Percentiles rank a stretch among this genome's conserved stretches.
phyloP scores from a whole-genome alignment of 2,888 invertebrate genomes.

The Nemotelus pantherinus region DNA sequence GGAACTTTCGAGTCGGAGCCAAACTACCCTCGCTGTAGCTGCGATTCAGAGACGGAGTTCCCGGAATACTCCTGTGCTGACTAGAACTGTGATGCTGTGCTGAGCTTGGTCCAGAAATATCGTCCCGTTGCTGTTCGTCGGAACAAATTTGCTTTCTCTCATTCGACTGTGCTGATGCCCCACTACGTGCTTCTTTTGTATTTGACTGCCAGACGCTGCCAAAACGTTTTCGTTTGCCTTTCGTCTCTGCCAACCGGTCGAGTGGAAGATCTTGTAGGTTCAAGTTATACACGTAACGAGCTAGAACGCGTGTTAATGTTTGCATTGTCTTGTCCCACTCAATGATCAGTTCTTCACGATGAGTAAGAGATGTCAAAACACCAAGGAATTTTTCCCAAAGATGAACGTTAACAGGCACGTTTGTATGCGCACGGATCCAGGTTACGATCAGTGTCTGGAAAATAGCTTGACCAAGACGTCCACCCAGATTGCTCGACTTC shows the following conservation, averaged over 20 bases:
- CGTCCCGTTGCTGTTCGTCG: constrained; percentile 54
- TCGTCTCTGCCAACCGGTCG: constrained; percentile 81
- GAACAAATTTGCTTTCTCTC: constrained; percentile 52
- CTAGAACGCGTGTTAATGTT: constrained; percentile 92
- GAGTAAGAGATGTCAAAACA: constrained; percentile 86
- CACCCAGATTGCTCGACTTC: constrained; percentile 73
- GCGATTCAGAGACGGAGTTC: constrained; percentile 62
- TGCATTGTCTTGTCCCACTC: constrained; percentile 99
- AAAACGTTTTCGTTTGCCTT: constrained; percentile 73
- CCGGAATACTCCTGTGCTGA: constrained; percentile 50
- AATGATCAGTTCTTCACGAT: constrained; percentile 92
- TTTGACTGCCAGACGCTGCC: constrained; percentile 62
- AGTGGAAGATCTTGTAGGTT: constrained; percentile 88
- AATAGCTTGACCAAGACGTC: constrained; percentile 84
- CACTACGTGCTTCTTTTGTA: constrained; percentile 49
- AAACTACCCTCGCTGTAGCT: constrained; percentile 71
- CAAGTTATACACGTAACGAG: constrained; percentile 92
- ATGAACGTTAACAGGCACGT: constrained; percentile 87
- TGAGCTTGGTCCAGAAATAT: constrained; percentile 35
- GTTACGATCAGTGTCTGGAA: constrained; percentile 96
- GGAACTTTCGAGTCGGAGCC: constrained; percentile 56
- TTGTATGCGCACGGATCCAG: constrained; percentile 97
- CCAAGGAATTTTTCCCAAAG: constrained; percentile 94
- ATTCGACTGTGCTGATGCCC: constrained; percentile 40
- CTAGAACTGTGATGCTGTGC: constrained; percentile 48